Evolutionary conservation across 2,888 invertebrate genomes (phyloP), one percentile per base, ranked within the genome.

Genomic region (Dicyrtoma fusca): DNA sequence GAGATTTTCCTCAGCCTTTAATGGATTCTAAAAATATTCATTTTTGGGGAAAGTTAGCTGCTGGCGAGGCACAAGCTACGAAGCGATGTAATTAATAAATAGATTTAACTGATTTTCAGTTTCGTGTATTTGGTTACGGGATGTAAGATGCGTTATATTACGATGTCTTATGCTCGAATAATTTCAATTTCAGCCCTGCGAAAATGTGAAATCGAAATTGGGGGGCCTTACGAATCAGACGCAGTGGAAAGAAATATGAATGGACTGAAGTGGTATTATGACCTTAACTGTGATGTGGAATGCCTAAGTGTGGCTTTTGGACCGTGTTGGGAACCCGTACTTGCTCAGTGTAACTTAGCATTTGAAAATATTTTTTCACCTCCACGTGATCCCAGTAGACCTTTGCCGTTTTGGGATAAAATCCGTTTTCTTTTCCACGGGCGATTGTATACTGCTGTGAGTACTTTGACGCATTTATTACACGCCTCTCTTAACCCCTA

Each of bases 261-360:
- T 64, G 90, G 97, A 0, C 86, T 98, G 53, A 99, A 99, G 85
- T 97, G 95, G 86, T 99, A 96, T 85, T 96, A 99, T 85, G 98
- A 99, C 84, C 88, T 99, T 72, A 95, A 95, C 84, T 95, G 95
- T 86, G 95, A 96, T 83, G 89, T 95, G 81, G 90, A 92, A 68
- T 90, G 91, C 78, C 93, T 90, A 82, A 91, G 92, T 82, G 93
- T 96, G 83, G 96, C 97, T 0, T 98, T 99, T 83, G 99, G 99
- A 0, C 97, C 98, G 0, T 98, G 98, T 84, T 99, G 99, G 99
- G 99, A 99, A 82, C 97, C 99, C 0, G 95, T 94, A 17, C 90
- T 95, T 71, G 93, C 95, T 0, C 93, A 95, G 82, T 92, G 92
- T 84, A 94, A 93, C 82, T 85, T 92, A 85, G 91, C 91, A 76